phyloP scores from a whole-genome alignment of 92 coral and sea anemone genomes.

The Parazoanthus atlanticus region DNA sequence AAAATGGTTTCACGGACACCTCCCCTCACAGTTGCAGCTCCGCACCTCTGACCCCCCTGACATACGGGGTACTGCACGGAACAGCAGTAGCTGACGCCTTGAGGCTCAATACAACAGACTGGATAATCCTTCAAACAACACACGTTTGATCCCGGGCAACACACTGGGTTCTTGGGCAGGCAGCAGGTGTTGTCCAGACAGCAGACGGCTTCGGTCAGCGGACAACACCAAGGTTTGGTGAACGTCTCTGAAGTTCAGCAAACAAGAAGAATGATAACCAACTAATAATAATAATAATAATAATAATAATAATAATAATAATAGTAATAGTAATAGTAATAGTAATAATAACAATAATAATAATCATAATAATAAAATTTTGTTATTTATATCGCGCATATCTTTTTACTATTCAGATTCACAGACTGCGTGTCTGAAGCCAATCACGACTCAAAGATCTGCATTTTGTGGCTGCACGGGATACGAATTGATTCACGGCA shows the following conservation, averaged over 20 bases:
- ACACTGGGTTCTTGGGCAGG: conserved; percentile 37
- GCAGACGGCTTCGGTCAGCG: conserved; percentile 31
- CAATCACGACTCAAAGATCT: too few species aligned
- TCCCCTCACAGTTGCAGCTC: conserved; percentile 4
- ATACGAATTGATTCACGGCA: too few species aligned
- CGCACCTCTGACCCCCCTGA: background rate
- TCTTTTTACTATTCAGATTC: too few species aligned
- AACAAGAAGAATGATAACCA: too few species aligned
- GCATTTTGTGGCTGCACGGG: too few species aligned
- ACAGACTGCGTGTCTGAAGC: too few species aligned
- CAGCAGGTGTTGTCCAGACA: conserved; percentile 45
- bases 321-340: too few species aligned
- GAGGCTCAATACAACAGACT: conserved; percentile 26
- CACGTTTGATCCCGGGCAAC: conserved; percentile 33
- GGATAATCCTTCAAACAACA: conserved; percentile 15
- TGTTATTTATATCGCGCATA: too few species aligned
- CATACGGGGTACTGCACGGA: conserved; percentile 12
- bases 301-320: too few species aligned
- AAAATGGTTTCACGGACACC: background rate
- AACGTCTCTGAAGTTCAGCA: background rate
- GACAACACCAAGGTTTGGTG: conserved; percentile 40
- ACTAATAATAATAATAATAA: too few species aligned
- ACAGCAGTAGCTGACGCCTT: conserved; percentile 29
- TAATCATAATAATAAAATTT: too few species aligned
- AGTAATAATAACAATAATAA: too few species aligned